These are phyloP conservation scores for Typhlichthys eigenmanni DNA, from an alignment of 2,797 vertebrate genomes.

Conservation along the genomic window DNA sequence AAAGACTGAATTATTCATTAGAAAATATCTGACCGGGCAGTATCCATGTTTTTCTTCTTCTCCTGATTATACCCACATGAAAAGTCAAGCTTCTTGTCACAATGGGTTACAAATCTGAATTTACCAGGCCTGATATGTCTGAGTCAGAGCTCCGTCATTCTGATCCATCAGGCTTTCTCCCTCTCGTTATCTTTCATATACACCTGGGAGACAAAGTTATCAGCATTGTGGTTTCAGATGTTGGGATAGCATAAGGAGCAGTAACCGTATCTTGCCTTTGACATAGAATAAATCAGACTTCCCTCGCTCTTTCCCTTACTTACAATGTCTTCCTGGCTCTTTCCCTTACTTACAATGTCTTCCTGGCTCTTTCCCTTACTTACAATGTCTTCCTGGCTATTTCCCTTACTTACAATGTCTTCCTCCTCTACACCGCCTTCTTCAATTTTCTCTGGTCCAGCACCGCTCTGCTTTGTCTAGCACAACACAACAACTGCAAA, in stretches of 20 bases:
- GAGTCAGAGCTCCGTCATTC: slow-evolving; percentile 27
- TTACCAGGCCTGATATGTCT: slow-evolving; percentile 3
- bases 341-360: no score
- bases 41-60: not conserved
- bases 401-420: not conserved
- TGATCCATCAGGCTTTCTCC: slow-evolving; percentile 8
- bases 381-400: not conserved
- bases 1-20: not conserved
- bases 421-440: not conserved
- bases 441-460: no score
- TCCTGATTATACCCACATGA: not conserved
- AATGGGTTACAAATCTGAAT: not conserved
- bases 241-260: not conserved
- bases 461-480: no score
- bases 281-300: not conserved
- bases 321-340: no score
- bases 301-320: no score
- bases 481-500: no score
- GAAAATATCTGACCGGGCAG: not conserved
- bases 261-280: not conserved
- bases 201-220: not conserved
- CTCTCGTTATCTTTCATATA: not conserved
- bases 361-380: not conserved
- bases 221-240: slow-evolving; percentile 3
- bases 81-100: slow-evolving; percentile 1